Conservation (phyloP, 1,140 invertebrate genomes). For the Watersipora subatra region DNA sequence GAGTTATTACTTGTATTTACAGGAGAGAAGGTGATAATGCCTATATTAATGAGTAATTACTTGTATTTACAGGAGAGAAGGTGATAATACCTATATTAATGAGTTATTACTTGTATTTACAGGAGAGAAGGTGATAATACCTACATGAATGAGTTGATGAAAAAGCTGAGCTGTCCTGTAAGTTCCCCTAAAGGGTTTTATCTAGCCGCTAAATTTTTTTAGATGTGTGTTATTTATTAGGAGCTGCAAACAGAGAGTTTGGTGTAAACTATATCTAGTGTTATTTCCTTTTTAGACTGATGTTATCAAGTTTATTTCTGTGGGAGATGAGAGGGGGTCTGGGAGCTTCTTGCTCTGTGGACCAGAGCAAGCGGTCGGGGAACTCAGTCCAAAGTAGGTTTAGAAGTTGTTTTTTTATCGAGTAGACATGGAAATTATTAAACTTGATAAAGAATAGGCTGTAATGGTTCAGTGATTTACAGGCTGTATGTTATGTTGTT, state of each 20-base stretch:
- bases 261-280: background rate
- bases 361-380: slow-evolving; percentile 33
- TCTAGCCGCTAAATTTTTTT: background rate
- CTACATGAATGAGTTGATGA: background rate
- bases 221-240: background rate
- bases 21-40: background rate
- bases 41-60: background rate
- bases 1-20: background rate
- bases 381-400: slow-evolving; percentile 43
- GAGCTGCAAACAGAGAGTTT: background rate
- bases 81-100: background rate
- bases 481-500: slow-evolving; percentile 15
- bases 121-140: slow-evolving; percentile 54
- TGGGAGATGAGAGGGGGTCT: slow-evolving; percentile 53
- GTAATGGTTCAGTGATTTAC: background rate
- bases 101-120: slow-evolving; percentile 43
- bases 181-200: background rate
- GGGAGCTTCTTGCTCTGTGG: slow-evolving; percentile 52
- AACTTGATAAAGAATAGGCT: background rate
- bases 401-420: background rate
- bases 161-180: background rate
- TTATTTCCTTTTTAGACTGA: slow-evolving; percentile 27
- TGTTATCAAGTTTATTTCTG: slow-evolving; percentile 51
- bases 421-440: background rate
- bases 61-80: background rate